Evolutionary conservation across 2,888 invertebrate genomes (phyloP).

Genomic region (Mesoligia furuncula): DNA sequence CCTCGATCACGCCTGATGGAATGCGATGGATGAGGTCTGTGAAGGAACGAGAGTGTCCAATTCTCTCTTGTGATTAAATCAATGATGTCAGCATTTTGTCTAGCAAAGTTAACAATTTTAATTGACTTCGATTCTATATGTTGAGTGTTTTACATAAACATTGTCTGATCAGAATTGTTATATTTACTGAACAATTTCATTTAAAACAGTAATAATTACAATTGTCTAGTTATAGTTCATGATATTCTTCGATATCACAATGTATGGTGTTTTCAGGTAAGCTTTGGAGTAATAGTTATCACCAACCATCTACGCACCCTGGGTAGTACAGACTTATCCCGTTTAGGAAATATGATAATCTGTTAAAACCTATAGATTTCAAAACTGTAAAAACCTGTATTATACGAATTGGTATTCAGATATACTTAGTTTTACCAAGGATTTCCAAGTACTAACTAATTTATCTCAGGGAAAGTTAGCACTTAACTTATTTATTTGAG

Average conservation of each 20-base stretch:
- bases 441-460: not conserved
- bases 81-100: not conserved
- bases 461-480: not conserved
- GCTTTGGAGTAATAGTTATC: slow-evolving; percentile 67
- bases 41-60: not conserved
- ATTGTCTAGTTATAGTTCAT: slow-evolving; percentile 29
- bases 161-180: slow-evolving; percentile 14
- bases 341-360: not conserved
- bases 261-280: slow-evolving; percentile 78
- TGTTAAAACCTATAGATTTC: not conserved
- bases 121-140: slow-evolving; percentile 24
- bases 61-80: not conserved
- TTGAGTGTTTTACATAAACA: not conserved
- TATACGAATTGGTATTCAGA: not conserved
- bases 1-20: too few relatives aligned
- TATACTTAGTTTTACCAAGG: not conserved
- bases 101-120: not conserved
- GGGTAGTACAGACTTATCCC: slow-evolving; percentile 35
- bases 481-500: not conserved
- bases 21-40: not conserved
- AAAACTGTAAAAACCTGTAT: not conserved
- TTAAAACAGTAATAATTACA: slow-evolving; percentile 40
- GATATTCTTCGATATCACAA: slow-evolving; percentile 53
- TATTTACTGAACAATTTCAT: slow-evolving; percentile 36
- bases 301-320: slow-evolving; percentile 30